Conservation (phyloP, 2,797 vertebrate species). For the Chromis chromis region DNA sequence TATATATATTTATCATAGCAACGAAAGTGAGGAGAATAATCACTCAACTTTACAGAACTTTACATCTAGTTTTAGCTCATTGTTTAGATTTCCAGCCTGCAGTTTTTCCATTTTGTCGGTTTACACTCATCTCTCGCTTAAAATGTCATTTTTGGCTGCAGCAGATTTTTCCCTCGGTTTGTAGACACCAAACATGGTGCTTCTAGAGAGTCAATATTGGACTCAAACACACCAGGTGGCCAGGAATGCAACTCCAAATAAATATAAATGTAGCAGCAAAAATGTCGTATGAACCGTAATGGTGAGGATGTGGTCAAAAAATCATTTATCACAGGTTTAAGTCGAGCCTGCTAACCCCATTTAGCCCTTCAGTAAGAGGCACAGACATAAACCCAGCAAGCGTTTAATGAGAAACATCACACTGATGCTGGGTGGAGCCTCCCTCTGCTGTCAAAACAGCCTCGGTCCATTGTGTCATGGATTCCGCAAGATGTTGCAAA, state of each 20-base stretch:
- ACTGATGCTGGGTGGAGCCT: neutral
- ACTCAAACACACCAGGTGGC: neutral
- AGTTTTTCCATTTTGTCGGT: neutral
- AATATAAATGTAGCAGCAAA: no score
- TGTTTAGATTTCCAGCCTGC: neutral
- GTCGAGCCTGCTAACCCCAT: no score
- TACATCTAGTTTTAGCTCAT: neutral
- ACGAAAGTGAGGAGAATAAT: neutral
- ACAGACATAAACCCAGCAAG: no score
- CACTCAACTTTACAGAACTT: neutral
- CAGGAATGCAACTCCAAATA: no score
- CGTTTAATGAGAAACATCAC: no score
- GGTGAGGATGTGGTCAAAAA: no score
- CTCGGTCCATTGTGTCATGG: neutral
- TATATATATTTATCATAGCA: neutral
- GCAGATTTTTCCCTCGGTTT: neutral
- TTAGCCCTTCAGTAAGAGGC: no score
- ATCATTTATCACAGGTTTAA: no score
- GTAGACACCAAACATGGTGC: neutral
- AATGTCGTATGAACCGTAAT: no score
- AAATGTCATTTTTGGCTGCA: neutral
- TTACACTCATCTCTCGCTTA: neutral
- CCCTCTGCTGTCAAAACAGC: neutral
- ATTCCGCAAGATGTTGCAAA: neutral
- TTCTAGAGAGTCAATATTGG: no score